Evolutionary conservation across 2,888 invertebrate genomes (phyloP).

Genomic region (Aromia moschata): DNA sequence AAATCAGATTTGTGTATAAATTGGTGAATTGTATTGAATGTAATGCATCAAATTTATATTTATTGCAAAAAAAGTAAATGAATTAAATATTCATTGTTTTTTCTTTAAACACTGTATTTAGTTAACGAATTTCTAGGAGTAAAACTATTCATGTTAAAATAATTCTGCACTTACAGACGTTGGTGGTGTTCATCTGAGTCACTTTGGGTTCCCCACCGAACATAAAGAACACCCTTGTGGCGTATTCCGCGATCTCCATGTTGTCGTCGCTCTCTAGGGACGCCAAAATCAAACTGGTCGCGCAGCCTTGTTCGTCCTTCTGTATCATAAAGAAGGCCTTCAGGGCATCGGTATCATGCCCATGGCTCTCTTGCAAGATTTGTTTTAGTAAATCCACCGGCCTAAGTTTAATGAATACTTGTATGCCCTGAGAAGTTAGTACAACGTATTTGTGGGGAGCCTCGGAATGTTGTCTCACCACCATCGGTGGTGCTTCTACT

Average conservation of each 20-base stretch:
- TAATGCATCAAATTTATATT: no score
- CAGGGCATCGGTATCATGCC: constrained; percentile 86
- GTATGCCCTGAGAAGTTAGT: constrained; percentile 88
- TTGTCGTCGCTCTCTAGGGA: constrained; percentile 73
- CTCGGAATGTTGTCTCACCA: constrained; percentile 77
- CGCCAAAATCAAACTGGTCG: constrained; percentile 85
- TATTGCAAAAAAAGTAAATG: no score
- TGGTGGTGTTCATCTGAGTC: constrained; percentile 45
- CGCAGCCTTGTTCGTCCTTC: constrained; percentile 88
- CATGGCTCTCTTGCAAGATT: constrained; percentile 81
- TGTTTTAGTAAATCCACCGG: constrained; percentile 89
- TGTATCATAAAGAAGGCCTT: constrained; percentile 87
- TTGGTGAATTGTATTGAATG: no score
- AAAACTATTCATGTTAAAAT: no score
- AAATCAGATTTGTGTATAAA: no score
- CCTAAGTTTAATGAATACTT: constrained; percentile 82
- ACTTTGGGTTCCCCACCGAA: constrained; percentile 82
- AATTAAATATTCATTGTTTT: no score
- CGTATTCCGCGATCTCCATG: constrained; percentile 83
- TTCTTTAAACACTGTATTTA: no score
- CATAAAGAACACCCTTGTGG: constrained; percentile 89
- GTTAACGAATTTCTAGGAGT: no score
- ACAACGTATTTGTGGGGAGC: constrained; percentile 82
- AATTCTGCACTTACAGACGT: constrained; percentile 52
- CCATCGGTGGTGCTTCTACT: constrained; percentile 69